phyloP scores from a whole-genome alignment of 2,888 invertebrate species.

The Cephus runcator region DNA sequence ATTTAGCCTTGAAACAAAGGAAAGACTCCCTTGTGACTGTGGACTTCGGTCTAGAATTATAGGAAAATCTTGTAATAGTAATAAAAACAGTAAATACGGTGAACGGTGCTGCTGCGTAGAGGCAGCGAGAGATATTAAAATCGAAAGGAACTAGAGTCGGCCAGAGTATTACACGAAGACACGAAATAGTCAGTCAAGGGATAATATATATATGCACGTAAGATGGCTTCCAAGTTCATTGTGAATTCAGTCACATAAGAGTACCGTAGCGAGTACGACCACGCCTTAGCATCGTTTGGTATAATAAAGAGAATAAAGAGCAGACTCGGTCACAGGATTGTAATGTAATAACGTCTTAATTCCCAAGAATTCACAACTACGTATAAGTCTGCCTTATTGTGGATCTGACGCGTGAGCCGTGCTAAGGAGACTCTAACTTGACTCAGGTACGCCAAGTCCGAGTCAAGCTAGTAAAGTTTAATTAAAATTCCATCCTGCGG shows the following conservation, averaged over 20 bases:
- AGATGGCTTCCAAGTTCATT: conserved; percentile 43
- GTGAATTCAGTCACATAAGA: conserved; percentile 39
- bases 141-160: conserved; percentile 32
- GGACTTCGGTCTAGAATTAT: not conserved
- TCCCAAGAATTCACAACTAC: conserved; percentile 15
- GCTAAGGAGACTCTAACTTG: not conserved
- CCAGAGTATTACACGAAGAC: not conserved
- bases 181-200: not conserved
- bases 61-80: not conserved
- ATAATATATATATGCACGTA: not conserved
- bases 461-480: not conserved
- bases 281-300: not conserved
- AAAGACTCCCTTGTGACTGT: not conserved
- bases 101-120: not conserved
- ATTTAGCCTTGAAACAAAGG: not conserved
- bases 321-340: not conserved
- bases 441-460: not conserved
- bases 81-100: not conserved
- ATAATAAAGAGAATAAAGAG: not conserved
- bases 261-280: conserved; percentile 20
- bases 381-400: not conserved
- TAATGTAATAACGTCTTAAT: conserved; percentile 17
- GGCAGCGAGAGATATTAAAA: not conserved
- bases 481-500: not conserved
- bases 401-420: not conserved